phyloP scores from a whole-genome alignment of 2,888 invertebrate genomes.

The Siphlonurus alternatus region DNA sequence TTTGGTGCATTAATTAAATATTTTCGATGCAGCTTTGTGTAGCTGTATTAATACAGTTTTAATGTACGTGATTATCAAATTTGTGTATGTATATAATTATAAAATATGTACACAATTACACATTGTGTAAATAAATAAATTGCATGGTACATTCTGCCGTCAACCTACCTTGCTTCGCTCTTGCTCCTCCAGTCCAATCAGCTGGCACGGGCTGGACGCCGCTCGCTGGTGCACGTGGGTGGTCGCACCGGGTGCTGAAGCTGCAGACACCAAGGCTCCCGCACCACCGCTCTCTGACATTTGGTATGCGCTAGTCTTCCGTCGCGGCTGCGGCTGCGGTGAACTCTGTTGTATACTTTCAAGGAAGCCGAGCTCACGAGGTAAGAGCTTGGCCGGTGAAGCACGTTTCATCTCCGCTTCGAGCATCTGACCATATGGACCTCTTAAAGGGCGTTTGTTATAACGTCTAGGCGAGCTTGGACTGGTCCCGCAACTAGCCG shows the following conservation, averaged over 20 bases:
- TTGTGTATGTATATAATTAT: too few species aligned
- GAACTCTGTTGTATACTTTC: conserved; percentile 21
- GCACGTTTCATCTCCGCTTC: conserved; percentile 67
- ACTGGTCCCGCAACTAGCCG: conserved; percentile 13
- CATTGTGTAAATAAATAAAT: too few species aligned
- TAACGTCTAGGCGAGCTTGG: conserved; percentile 32
- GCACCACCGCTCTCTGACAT: conserved; percentile 14
- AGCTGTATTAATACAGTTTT: too few species aligned
- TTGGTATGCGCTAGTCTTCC: conserved; percentile 16
- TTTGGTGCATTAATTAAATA: too few species aligned
- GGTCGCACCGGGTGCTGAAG: conserved; percentile 34
- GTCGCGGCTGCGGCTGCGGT: conserved; percentile 14
- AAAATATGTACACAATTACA: too few species aligned
- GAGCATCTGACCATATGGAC: conserved; percentile 64
- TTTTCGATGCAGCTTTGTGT: too few species aligned
- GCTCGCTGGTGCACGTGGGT: conserved; percentile 47
- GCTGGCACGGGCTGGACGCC: conserved; percentile 61
- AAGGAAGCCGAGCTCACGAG: conserved; percentile 38
- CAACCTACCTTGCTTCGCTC: neutral
- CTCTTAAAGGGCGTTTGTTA: conserved; percentile 55
- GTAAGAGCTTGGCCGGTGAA: conserved; percentile 32
- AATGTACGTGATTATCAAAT: too few species aligned
- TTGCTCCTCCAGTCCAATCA: conserved; percentile 35
- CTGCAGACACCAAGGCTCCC: conserved; percentile 4
- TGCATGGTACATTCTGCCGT: too few species aligned